A percentile compares a stretch with the other conserved stretches of the same genome.
Conservation (phyloP, 2,113 vertebrate genomes). For the Python bivittatus region DNA sequence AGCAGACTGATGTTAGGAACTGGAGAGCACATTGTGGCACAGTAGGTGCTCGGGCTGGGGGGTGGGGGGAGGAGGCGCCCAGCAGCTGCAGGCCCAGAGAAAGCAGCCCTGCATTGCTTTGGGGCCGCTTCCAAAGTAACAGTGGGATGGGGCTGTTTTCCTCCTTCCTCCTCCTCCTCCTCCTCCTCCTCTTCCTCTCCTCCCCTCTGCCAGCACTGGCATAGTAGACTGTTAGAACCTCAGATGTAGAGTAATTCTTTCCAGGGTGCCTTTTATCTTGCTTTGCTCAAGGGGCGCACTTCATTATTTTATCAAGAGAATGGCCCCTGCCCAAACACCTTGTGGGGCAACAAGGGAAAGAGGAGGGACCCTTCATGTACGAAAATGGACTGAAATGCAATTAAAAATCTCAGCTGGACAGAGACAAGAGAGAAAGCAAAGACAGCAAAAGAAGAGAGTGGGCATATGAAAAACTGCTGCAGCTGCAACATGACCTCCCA, state of each 20-base stretch:
- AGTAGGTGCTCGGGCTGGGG: slow-evolving; percentile 25
- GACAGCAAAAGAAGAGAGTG: neutral
- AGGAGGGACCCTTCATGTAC: neutral
- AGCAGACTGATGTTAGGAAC: slow-evolving; percentile 36
- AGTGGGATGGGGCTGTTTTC: neutral
- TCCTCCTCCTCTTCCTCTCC: too few species aligned
- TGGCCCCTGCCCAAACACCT: neutral
- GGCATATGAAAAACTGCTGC: neutral
- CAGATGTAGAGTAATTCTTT: slow-evolving; percentile 28
- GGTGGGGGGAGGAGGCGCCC: neutral
- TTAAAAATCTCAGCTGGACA: neutral
- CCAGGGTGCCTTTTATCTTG: slow-evolving; percentile 36
- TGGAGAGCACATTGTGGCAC: neutral
- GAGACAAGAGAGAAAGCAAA: neutral
- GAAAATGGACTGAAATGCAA: neutral
- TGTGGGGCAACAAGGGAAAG: neutral
- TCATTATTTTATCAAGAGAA: neutral
- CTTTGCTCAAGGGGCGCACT: fast-evolving
- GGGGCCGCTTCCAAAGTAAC: neutral
- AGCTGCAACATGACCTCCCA: neutral
- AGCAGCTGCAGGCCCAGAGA: neutral
- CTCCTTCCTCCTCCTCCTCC: neutral
- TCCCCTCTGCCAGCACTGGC: neutral
- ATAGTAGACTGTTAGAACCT: neutral
- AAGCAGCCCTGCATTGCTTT: neutral